Base-by-base conservation (phyloP, 2,888 invertebrate genomes). In the Macrophya alboannulata region DNA sequence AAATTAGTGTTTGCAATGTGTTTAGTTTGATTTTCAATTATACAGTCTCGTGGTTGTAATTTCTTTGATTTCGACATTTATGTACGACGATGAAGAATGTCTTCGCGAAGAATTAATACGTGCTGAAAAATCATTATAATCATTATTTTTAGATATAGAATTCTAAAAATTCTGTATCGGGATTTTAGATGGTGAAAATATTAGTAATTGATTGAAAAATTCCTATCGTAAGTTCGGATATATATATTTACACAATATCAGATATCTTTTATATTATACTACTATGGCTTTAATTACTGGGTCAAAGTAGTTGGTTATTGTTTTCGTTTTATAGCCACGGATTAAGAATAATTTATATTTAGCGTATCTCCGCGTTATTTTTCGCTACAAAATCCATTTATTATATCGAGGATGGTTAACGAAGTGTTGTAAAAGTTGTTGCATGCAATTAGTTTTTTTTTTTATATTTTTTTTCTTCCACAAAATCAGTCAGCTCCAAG, bases 11-110 rank as follows among this genome's bases (percentile, higher is more conserved):
- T 45, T 43, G 9, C n/a, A 48, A 25, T 43, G n/a, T 25, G 48
- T 74, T 74, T 43, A 31, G 15, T 48, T 77, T 77, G 48, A 51
- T 21, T 77, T 51, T 48, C 21, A 74, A 48, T 31, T 25, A 31
- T 12, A 48, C 48, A 31, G 65, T 65, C 48, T 15, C 65, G 15
- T 65, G 4, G 31, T 6, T 25, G 31, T 12, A 31, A 31, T 12
- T 65, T 31, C 31, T 65, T 6, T 65, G 12, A 31, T 21, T 59
- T 65, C 0, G 9, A 25, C 9, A 31, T 65, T 10, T 10, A 25
- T 68, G 15, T 55, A 55, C 55, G 48, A 48, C 15, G 48, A 48
- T 48, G 17, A 55, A 17, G 55, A 12, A 55, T n/a, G n/a, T 31
- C 15, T 68, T 15, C 25, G 15, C 1, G 12, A 68, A 68, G 1